Percentiles rank a stretch among this genome's conserved stretches.
Conservation (phyloP, 2,888 invertebrate species). For the Agonopterix subpropinquella region DNA sequence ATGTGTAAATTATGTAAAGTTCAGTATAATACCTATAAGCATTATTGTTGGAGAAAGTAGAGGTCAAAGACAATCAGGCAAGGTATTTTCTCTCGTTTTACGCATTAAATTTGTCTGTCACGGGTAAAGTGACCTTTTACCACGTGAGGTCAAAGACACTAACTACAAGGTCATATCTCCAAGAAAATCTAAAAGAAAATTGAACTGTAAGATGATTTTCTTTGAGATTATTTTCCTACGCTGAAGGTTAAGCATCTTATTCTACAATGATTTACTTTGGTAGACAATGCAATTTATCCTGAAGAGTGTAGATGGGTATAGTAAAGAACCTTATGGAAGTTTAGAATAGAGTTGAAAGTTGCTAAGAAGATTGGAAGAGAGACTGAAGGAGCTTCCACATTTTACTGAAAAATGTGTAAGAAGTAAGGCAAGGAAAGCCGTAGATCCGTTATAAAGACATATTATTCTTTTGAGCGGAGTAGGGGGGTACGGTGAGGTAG, state of each 20-base stretch:
- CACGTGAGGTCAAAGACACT: conserved; percentile 38
- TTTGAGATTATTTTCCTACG: conserved; percentile 13
- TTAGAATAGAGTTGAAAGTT: conserved; percentile 25
- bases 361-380: conserved; percentile 13
- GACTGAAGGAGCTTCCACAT: conserved; percentile 61
- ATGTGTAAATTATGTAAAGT: no score
- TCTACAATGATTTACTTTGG: conserved; percentile 57
- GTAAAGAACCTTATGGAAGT: conserved; percentile 17
- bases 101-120: conserved; percentile 53
- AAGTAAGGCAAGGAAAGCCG: conserved; percentile 66
- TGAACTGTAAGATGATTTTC: conserved; percentile 16
- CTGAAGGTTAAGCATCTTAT: conserved; percentile 36
- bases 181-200: conserved; percentile 13
- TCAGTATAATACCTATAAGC: no score
- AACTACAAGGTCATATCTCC: conserved; percentile 20
- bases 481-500: conserved; percentile 1
- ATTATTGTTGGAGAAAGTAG: background rate
- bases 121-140: conserved; percentile 52
- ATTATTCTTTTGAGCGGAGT: conserved; percentile 69
- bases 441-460: conserved; percentile 71
- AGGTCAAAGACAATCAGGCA: conserved; percentile 16
- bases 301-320: conserved; percentile 14
- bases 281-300: conserved; percentile 72
- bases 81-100: conserved; percentile 23
- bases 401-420: conserved; percentile 71